Conservation (phyloP, 1,140 invertebrate species). For the Drosophila quadrilineata region DNA sequence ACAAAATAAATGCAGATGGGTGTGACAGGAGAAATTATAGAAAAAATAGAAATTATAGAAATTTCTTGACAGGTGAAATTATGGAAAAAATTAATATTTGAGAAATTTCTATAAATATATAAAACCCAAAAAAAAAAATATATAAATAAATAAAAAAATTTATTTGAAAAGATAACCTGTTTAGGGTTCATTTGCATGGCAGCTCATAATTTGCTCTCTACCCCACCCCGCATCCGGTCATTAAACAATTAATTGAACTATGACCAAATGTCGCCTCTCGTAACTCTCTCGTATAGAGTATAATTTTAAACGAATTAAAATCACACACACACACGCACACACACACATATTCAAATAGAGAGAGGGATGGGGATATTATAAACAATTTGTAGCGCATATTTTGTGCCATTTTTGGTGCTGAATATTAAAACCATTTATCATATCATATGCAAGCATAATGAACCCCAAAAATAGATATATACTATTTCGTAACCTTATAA, state of each 20-base stretch:
- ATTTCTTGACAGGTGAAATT: no score
- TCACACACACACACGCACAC: slow-evolving; percentile 33
- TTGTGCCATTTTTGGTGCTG: slow-evolving; percentile 43
- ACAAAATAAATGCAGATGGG: no score
- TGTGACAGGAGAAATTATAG: slow-evolving; percentile 22
- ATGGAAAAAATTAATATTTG: no score
- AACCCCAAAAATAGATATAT: slow-evolving; percentile 4
- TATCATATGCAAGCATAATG: slow-evolving; percentile 19
- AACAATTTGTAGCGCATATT: slow-evolving; percentile 23
- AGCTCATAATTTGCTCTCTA: no score
- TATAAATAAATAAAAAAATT: slow-evolving; percentile 10
- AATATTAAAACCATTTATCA: slow-evolving; percentile 10
- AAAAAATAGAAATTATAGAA: neutral
- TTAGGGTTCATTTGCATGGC: slow-evolving; percentile 61
- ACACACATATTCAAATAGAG: slow-evolving; percentile 20
- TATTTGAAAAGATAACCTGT: slow-evolving; percentile 5
- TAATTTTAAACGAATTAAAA: slow-evolving; percentile 77
- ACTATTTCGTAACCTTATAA: slow-evolving; percentile 5
- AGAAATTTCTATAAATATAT: no score
- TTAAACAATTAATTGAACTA: slow-evolving; percentile 73
- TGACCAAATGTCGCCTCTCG: slow-evolving; percentile 48
- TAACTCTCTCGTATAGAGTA: slow-evolving; percentile 56
- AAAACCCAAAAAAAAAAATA: no score
- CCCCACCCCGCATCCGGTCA: slow-evolving; percentile 53
- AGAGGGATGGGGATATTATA: neutral